Evolutionary conservation across 2,797 vertebrate genomes (phyloP), one percentile per base, ranked within the genome.

Genomic region (Pogonophryne albipinna): DNA sequence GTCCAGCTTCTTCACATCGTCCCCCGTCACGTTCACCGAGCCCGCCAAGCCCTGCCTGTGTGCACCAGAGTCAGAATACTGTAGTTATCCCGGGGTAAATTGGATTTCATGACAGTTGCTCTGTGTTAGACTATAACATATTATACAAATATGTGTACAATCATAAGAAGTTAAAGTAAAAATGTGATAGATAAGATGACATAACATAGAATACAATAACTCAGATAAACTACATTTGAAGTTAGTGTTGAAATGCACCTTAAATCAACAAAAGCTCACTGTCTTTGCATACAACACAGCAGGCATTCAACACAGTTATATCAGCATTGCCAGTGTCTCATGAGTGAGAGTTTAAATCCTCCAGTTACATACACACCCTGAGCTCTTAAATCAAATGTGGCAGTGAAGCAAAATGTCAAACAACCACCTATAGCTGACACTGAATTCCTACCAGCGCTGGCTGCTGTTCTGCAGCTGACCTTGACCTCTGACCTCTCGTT

Each of bases 1-100:
- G 6, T 99, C 98, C 93, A 99, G 93, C 86, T 99, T 99, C 94
- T 99, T 99, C 93, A 96, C 95, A 2, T 99, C 97, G 0, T 99
- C 98, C 0, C 98, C 98, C 0, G 98, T 99, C 90, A 98, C 97
- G 0, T 99, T 99, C 73, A 98, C 94, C 0, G 94, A 95, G 19
- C 98, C 98, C 0, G 97, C 96, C 52, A 99, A 82, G 52, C 98
- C 98, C 16, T 94, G 93, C 53, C 93, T 94, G 85, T 3, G 46
- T 0, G 34, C 49, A 74, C 6, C 82, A 73, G 64, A 17, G 11
- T 38, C 34, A 38, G 34, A 38, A 38, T 9, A 5, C 27, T 27
- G 27, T 27, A 27, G 27, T 38, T 38, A 38, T 38, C 6, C 8
- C 34, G 34, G 34, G 6, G 8, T 7, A 38, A 9, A 38, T 38